A percentile compares a stretch with the other conserved stretches of the same genome.
Conservation (phyloP, 2,888 invertebrate species). For the Syrphus vitripennis region DNA sequence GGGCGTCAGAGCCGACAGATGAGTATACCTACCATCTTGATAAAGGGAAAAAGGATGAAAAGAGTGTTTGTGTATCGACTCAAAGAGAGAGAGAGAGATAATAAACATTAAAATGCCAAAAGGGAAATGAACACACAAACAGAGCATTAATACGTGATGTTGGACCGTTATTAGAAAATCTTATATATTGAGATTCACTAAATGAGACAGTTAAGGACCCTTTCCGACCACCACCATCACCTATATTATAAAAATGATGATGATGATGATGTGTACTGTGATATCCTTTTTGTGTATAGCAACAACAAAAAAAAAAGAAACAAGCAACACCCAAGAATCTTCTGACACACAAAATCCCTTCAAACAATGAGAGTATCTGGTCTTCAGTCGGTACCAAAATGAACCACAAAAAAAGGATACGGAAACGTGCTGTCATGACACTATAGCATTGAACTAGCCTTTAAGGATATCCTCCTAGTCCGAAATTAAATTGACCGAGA, state of each 20-base stretch:
- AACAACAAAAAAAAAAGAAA: not conserved
- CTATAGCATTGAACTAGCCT: constrained; percentile 1
- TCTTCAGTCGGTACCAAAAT: not conserved
- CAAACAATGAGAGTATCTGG: constrained; percentile 13
- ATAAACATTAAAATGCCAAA: constrained; percentile 70
- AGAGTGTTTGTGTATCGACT: constrained; percentile 63
- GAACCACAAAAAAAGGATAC: constrained; percentile 21
- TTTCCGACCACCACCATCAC: not conserved
- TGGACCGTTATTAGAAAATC: constrained; percentile 64
- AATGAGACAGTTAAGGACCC: not conserved
- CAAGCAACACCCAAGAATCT: not conserved
- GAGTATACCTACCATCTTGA: not conserved
- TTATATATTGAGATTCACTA: constrained; percentile 66
- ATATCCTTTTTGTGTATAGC: constrained; percentile 36
- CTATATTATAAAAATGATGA: constrained; percentile 20
- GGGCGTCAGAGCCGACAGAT: not conserved
- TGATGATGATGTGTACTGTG: constrained; percentile 19
- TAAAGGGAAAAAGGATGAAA: not conserved
- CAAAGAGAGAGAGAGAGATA: constrained; percentile 35
- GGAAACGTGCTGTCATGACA: constrained; percentile 58
- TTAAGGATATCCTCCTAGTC: constrained; percentile 45
- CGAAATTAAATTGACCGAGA: constrained; percentile 71
- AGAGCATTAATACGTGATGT: constrained; percentile 68
- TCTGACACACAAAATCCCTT: constrained; percentile 52
- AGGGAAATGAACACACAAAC: constrained; percentile 70